Base-by-base conservation (phyloP, 2,888 invertebrate genomes). In the Muschampia plurimacula region DNA sequence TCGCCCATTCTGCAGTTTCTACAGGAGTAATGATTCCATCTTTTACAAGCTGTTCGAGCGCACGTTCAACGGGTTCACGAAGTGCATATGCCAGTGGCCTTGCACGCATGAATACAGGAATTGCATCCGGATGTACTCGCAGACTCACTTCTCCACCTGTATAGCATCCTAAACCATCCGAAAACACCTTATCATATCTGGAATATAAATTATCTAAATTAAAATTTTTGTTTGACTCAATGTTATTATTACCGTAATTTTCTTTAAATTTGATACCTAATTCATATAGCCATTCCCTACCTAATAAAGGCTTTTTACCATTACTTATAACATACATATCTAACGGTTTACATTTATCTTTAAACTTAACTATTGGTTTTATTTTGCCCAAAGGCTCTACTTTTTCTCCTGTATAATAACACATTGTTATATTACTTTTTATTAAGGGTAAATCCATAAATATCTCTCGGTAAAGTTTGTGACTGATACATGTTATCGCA, bases 1-100 rank as follows among this genome's bases (percentile, higher is more conserved):
- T 81, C 6, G 79, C 81, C 81, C 81, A 79, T 55, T 80, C 80
- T 0, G 80, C 80, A 8, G 71, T 65, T 1, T 69, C 67, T n/a
- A 82, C 80, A 1, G 80, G 80, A 0, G 77, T 74, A 68, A 79
- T 64, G 41, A 59, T 59, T 13, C 32, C 59, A 13, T 59, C 59
- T 32, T 59, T 59, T 13, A 59, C 32, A 6, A 59, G 13, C 13
- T 57, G 68, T 10, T 76, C 74, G n/a, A 76, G 76, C 39, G 74
- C 78, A 10, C 74, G 77, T 72, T 79, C 77, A 36, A 78, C 78
- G 13, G 74, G 77, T 59, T 57, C 74, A 1, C 77, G 76, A 67
- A 79, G 69, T 65, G 79, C 75, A 63, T 76, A 74, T 9, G 77
- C 75, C 9, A 78, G 69, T 39, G 77, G 71, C 12, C 73, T 46